Base-by-base conservation (phyloP, 2,888 invertebrate species). In the Stegophylla sp. region DNA sequence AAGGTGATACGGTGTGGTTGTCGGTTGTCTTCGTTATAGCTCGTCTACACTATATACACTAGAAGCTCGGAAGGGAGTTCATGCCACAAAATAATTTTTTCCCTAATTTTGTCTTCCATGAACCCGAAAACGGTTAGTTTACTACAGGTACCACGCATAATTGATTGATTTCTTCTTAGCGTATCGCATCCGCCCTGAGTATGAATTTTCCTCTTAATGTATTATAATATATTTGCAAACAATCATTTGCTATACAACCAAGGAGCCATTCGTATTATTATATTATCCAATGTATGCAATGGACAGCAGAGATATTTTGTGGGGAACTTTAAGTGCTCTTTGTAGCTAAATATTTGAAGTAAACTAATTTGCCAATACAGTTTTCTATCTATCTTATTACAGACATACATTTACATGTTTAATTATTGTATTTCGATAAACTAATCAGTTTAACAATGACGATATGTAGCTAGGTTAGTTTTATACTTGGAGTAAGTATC, bases 101-200 rank as follows among this genome's bases (percentile, higher is more conserved):
- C 41, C 10, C 34, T 13, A 64, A 1, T 20, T 41, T 2, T 45
- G 3, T 26, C 20, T 45, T 45, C 26, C 23, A 26, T 26, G 66
- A 23, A 26, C 3, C 5, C 28, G 26, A 67, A 67, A 69, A 69
- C 28, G 17, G 48, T 28, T 51, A 28, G n/a, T 17, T 48, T 64
- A 64, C 23, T 43, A 10, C 20, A 1, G 1, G 20, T 20, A 23
- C 7, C 23, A n/a, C 15, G 41, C 43, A 13, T 13, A 43, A 73
- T 45, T 43, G 59, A 73, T 73, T 59, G 26, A 59, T 59, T 73
- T 73, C 13, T 59, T 59, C 3, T 3, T 13, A 13, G 5, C 26
- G 13, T 41, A 10, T 41, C 23, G 13, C 9, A 17, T 17, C 26
- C 0, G 41, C 9, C 12, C n/a, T 45, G 17, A 56, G 17, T 23